Conservation (phyloP, 2,888 invertebrate genomes). For the Hirtodrosophila confusa region DNA sequence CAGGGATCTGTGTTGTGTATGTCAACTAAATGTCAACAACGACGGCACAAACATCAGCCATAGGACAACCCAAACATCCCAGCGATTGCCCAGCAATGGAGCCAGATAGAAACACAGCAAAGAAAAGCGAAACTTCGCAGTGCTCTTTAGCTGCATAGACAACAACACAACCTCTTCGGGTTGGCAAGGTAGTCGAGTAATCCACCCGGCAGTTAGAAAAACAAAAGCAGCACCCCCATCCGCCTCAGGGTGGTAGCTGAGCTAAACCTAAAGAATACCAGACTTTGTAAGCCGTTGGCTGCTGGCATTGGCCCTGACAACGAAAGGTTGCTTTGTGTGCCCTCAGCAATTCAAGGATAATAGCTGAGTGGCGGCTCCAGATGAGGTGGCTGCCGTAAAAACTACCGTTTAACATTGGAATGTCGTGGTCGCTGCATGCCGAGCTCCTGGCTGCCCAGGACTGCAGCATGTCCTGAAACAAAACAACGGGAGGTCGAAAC, state of each 20-base stretch:
- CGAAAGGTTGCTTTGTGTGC: slow-evolving; percentile 22
- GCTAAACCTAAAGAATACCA: slow-evolving; percentile 37
- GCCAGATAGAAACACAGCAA: slow-evolving; percentile 27
- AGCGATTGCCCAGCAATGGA: slow-evolving; percentile 15
- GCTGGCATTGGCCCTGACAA: slow-evolving; percentile 65
- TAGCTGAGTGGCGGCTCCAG: slow-evolving; percentile 4
- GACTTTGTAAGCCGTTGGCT: slow-evolving; percentile 34
- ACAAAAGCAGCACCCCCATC: slow-evolving; percentile 28
- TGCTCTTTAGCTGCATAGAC: slow-evolving; percentile 9
- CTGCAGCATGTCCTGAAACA: too few species aligned
- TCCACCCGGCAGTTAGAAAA: slow-evolving; percentile 37
- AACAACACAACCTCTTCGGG: slow-evolving; percentile 4
- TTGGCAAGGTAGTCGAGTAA: slow-evolving; percentile 30
- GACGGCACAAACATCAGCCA: slow-evolving; percentile 42
- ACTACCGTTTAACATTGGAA: slow-evolving; percentile 41
- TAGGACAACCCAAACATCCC: slow-evolving; percentile 18
- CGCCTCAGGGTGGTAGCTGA: slow-evolving; percentile 20
- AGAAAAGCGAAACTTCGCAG: slow-evolving; percentile 37
- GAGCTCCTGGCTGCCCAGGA: neutral
- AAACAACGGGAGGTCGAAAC: neutral
- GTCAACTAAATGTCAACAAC: slow-evolving; percentile 77
- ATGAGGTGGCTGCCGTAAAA: slow-evolving; percentile 12
- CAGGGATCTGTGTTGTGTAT: slow-evolving; percentile 33
- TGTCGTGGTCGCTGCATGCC: slow-evolving; percentile 27
- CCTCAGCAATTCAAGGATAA: slow-evolving; percentile 51